Conservation (phyloP, 2,888 invertebrate species). For the Perithous albicinctus region DNA sequence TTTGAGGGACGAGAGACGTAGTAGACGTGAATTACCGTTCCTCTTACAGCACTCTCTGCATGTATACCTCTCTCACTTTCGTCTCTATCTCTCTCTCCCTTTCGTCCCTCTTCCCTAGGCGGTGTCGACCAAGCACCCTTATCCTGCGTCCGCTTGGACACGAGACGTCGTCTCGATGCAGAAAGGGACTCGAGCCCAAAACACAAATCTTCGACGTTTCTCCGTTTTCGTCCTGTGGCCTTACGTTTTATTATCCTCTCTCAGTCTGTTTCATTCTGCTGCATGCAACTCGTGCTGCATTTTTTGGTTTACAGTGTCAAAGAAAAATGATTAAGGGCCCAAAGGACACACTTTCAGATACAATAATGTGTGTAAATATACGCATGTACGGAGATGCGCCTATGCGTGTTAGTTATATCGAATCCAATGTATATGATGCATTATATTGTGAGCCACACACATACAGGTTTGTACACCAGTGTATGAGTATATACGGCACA, state of each 20-base stretch:
- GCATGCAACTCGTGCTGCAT: constrained; percentile 12
- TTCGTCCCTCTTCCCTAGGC: constrained; percentile 27
- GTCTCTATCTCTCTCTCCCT: too few relatives aligned
- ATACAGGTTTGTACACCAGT: not conserved
- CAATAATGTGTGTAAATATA: constrained; percentile 22
- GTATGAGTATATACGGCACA: constrained; percentile 48
- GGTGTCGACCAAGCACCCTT: not conserved
- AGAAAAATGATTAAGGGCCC: constrained; percentile 57
- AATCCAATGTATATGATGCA: constrained; percentile 34
- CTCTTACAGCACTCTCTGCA: constrained; percentile 56
- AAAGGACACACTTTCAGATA: constrained; percentile 43
- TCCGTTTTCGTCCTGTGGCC: constrained; percentile 3
- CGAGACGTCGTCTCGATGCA: not conserved
- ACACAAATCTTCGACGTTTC: constrained; percentile 11
- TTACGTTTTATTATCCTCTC: constrained; percentile 17
- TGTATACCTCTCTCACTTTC: constrained; percentile 52
- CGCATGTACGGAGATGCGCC: not conserved
- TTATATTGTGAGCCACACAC: constrained; percentile 41
- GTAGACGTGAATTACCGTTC: constrained; percentile 75
- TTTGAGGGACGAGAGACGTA: constrained; percentile 76
- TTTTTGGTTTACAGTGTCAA: constrained; percentile 16
- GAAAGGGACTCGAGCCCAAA: constrained; percentile 26
- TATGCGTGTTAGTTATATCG: constrained; percentile 3
- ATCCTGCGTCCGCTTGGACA: not conserved
- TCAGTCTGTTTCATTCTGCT: not conserved